Conservation (phyloP, 2,888 invertebrate genomes). For the Seira sanloemensis region DNA sequence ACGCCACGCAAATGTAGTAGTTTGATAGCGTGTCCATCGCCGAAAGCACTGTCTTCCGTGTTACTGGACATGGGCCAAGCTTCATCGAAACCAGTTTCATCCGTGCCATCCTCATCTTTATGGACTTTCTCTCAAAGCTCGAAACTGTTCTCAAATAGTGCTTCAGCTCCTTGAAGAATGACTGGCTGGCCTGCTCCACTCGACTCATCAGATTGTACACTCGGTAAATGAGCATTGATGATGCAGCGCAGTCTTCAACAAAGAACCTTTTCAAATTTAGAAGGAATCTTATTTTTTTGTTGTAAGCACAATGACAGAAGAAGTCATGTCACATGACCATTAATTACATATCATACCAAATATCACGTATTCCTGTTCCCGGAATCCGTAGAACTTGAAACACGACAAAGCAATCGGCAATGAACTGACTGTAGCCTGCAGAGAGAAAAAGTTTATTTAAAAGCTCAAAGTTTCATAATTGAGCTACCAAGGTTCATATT, state of each 20-base stretch:
- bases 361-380: slow-evolving; percentile 30
- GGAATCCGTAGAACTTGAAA: slow-evolving; percentile 48
- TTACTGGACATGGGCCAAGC: slow-evolving; percentile 38
- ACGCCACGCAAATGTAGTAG: slow-evolving; percentile 54
- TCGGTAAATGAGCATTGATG: slow-evolving; percentile 39
- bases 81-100: slow-evolving; percentile 27
- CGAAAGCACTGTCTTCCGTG: slow-evolving; percentile 23
- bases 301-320: too few species aligned
- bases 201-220: slow-evolving; percentile 20
- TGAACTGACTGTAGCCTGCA: slow-evolving; percentile 57
- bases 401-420: slow-evolving; percentile 41
- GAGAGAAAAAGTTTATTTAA: too few species aligned
- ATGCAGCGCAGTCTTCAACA: slow-evolving; percentile 31
- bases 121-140: not conserved
- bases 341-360: too few species aligned
- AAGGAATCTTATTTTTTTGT: too few species aligned
- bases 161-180: not conserved
- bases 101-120: not conserved
- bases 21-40: slow-evolving; percentile 41
- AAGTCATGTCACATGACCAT: too few species aligned
- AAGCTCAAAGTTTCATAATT: too few species aligned
- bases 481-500: too few species aligned
- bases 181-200: not conserved
- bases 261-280: slow-evolving; percentile 34
- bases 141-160: not conserved